These are phyloP conservation scores for Leuctra nigra DNA, from an alignment of 2,888 invertebrate genomes.

Conservation along the genomic window DNA sequence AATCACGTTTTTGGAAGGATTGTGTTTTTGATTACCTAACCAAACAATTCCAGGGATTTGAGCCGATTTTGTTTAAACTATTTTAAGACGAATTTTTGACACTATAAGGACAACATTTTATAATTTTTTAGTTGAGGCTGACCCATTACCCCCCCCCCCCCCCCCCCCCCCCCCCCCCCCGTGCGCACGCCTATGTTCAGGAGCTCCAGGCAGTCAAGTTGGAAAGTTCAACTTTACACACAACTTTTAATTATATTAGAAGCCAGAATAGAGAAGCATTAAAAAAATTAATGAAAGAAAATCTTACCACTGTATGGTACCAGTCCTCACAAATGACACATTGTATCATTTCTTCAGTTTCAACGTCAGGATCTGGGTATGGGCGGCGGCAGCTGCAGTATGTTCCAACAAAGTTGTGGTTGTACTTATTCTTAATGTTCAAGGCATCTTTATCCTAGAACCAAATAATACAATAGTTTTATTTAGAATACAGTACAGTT, in stretches of 20 bases:
- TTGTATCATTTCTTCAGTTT: conserved; percentile 92
- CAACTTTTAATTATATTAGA: neutral
- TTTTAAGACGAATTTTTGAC: too few relatives aligned
- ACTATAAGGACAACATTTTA: too few relatives aligned
- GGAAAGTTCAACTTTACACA: neutral
- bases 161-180: too few relatives aligned
- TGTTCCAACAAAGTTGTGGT: conserved; percentile 89
- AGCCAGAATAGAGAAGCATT: neutral
- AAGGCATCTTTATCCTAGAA: conserved; percentile 48
- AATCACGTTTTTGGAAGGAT: too few relatives aligned
- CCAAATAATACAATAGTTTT: neutral
- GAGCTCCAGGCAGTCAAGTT: too few relatives aligned
- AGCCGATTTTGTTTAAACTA: too few relatives aligned
- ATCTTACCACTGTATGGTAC: conserved; percentile 69
- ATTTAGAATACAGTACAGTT: neutral
- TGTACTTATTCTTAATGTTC: conserved; percentile 73
- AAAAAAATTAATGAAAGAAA: neutral
- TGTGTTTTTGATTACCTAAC: too few relatives aligned
- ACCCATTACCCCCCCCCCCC: too few relatives aligned
- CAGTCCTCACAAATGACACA: conserved; percentile 97
- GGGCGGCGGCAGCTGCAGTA: conserved; percentile 90
- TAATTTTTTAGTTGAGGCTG: too few relatives aligned
- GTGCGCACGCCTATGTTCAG: too few relatives aligned
- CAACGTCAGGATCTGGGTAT: conserved; percentile 88
- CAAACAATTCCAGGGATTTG: too few relatives aligned